Evolutionary conservation across 2,113 vertebrate genomes (phyloP).

Genomic region (Mastomys coucha): DNA sequence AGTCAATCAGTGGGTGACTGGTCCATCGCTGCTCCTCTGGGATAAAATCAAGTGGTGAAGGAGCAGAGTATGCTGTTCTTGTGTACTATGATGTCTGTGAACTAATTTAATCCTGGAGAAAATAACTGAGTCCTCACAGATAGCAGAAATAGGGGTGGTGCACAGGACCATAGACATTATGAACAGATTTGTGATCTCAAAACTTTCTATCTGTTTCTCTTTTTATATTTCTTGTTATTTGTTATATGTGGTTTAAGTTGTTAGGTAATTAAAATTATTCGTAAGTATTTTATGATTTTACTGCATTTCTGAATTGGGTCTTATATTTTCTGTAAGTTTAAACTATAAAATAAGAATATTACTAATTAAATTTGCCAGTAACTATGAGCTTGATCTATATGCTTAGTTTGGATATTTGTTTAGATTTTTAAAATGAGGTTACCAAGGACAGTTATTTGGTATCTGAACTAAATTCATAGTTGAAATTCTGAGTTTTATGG

Average conservation of each 20-base stretch:
- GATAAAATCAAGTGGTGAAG: background rate
- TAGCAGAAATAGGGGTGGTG: background rate
- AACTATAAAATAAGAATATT: background rate
- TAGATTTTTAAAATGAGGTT: background rate
- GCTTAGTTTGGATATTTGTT: background rate
- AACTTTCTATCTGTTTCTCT: background rate
- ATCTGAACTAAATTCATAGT: background rate
- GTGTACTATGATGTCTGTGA: background rate
- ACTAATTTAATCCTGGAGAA: background rate
- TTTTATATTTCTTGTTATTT: background rate
- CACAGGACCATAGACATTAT: background rate
- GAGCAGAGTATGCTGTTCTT: background rate
- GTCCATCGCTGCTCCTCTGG: background rate
- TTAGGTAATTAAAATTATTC: conserved; percentile 14
- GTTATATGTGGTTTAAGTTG: background rate
- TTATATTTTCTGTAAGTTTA: background rate
- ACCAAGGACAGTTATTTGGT: background rate
- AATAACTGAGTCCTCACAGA: background rate
- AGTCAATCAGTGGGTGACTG: too few species aligned
- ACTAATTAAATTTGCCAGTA: background rate
- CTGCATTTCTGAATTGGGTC: background rate
- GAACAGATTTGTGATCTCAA: background rate
- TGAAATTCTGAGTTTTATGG: background rate
- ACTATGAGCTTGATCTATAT: background rate
- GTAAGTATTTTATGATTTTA: background rate